A percentile compares a stretch with the other conserved stretches of the same genome.
These are phyloP conservation scores for Drosophila parabipectinata DNA, from an alignment of 1,140 invertebrate genomes.

Conservation along the genomic window DNA sequence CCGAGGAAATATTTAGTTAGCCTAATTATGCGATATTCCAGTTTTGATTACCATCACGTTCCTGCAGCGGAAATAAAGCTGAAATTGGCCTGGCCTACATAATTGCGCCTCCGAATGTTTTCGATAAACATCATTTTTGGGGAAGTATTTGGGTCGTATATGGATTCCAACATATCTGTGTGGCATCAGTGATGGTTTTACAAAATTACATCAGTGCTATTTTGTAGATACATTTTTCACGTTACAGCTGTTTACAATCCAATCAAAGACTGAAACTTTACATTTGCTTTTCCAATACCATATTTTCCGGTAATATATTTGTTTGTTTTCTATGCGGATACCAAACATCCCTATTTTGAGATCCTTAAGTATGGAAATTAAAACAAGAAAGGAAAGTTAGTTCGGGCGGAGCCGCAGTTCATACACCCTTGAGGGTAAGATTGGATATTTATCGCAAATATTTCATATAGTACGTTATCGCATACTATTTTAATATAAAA, in stretches of 20 bases:
- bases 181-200: neutral
- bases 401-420: too few relatives aligned
- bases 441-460: too few relatives aligned
- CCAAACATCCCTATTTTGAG: too few relatives aligned
- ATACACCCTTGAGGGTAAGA: too few relatives aligned
- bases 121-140: slow-evolving; percentile 51
- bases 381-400: too few relatives aligned
- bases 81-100: slow-evolving; percentile 57
- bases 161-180: slow-evolving; percentile 4
- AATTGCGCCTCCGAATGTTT: slow-evolving; percentile 53
- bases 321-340: neutral
- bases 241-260: neutral
- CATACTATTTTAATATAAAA: too few relatives aligned
- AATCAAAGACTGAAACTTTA: too few relatives aligned
- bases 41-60: slow-evolving; percentile 53
- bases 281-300: too few relatives aligned
- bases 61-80: slow-evolving; percentile 52
- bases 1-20: slow-evolving; percentile 67
- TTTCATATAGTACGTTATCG: too few relatives aligned
- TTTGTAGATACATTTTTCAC: neutral
- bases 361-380: neutral
- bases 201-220: neutral
- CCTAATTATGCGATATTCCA: slow-evolving; percentile 75
- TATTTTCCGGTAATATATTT: neutral
- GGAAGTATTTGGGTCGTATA: slow-evolving; percentile 25